phyloP scores from a whole-genome alignment of 2,113 vertebrate genomes.

The Riparia riparia region DNA sequence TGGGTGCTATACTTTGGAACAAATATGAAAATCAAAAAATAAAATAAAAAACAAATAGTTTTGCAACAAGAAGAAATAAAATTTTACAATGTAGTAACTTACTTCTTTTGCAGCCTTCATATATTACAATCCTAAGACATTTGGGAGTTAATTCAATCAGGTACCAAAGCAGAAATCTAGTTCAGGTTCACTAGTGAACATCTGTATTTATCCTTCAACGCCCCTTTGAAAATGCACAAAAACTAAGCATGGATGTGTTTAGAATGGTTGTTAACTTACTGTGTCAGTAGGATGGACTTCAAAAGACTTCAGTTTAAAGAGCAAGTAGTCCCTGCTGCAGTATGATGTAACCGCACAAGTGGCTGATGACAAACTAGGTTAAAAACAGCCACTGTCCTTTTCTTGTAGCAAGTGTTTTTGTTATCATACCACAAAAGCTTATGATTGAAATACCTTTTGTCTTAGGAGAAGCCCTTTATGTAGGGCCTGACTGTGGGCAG shows the following conservation, averaged over 20 bases:
- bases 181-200: not conserved
- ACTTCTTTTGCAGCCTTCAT: not conserved
- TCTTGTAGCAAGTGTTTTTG: not conserved
- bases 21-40: not conserved
- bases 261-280: not conserved
- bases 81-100: not conserved
- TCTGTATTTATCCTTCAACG: not conserved
- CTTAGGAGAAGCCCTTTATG: not conserved
- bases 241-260: not conserved
- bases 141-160: not conserved
- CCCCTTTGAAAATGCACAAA: not conserved
- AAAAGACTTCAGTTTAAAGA: not conserved
- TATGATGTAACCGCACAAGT: not conserved
- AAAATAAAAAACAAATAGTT: not conserved
- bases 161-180: not conserved
- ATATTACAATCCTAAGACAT: not conserved
- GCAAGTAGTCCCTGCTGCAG: not conserved
- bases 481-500: not conserved
- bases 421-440: not conserved
- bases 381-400: not conserved
- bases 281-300: not conserved
- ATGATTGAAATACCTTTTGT: not conserved
- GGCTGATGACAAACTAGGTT: not conserved
- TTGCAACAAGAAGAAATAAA: not conserved
- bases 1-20: not conserved